A percentile compares a stretch with the other conserved stretches of the same genome.
Conservation (phyloP, 2,888 invertebrate genomes). For the Platynereis dumerilii region DNA sequence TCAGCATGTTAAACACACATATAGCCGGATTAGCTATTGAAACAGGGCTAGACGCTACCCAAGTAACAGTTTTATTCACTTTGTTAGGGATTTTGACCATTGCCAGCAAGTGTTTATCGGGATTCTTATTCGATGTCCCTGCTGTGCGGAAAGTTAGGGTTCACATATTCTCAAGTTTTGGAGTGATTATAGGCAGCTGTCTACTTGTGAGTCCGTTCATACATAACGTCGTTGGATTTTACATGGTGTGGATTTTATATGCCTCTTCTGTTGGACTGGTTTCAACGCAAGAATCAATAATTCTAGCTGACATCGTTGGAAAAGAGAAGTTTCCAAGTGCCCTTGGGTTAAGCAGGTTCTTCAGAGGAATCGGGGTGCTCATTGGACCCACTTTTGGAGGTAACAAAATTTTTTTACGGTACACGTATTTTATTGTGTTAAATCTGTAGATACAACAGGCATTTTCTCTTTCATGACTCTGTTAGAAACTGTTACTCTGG, state of each 20-base stretch:
- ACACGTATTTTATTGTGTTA: no score
- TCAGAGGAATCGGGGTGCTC: slow-evolving; percentile 11
- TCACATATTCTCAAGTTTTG: background rate
- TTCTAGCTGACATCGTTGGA: slow-evolving; percentile 14
- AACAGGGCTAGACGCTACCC: background rate
- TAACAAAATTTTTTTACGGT: background rate
- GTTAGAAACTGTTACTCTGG: no score
- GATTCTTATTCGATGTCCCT: slow-evolving; percentile 6
- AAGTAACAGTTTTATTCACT: slow-evolving; percentile 8
- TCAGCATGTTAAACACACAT: slow-evolving; percentile 12
- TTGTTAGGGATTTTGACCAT: background rate
- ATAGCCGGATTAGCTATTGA: slow-evolving; percentile 16
- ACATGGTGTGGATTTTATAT: background rate
- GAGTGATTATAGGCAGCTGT: background rate
- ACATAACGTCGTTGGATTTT: background rate
- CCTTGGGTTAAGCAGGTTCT: slow-evolving; percentile 12
- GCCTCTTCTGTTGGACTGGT: background rate
- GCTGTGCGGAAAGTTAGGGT: background rate
- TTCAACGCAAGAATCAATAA: slow-evolving; percentile 9
- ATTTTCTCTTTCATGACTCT: no score
- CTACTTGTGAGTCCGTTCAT: slow-evolving; percentile 3
- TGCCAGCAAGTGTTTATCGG: background rate
- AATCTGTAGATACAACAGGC: no score
- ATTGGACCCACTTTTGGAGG: slow-evolving; percentile 18
- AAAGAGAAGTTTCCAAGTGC: slow-evolving; percentile 4